Percentiles rank a stretch among this genome's conserved stretches.
phyloP scores from a whole-genome alignment of 2,888 invertebrate genomes.

The Pemphredon lugubris region DNA sequence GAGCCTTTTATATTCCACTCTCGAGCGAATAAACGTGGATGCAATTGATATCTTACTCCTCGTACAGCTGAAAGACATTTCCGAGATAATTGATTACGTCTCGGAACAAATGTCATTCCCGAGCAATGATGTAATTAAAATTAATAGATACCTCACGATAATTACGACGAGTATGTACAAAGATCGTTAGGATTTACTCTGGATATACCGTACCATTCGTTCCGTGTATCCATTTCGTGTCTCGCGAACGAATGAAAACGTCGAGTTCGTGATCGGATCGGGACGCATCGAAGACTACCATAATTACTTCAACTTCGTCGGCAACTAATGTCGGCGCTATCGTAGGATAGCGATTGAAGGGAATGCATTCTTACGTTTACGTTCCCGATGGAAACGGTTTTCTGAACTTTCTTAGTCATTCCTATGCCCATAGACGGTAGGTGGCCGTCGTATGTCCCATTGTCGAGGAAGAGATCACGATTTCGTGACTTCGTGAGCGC shows the following conservation, averaged over 20 bases:
- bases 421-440: conserved; percentile 42
- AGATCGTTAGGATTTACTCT: too few relatives aligned
- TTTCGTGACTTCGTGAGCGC: conserved; percentile 67
- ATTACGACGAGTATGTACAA: too few relatives aligned
- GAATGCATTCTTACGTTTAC: conserved; percentile 28
- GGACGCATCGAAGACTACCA: conserved; percentile 5
- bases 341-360: conserved; percentile 14
- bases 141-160: too few relatives aligned
- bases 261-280: background rate
- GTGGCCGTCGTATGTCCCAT: conserved; percentile 63
- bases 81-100: too few relatives aligned
- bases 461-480: conserved; percentile 64
- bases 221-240: background rate
- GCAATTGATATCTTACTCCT: too few relatives aligned
- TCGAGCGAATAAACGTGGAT: too few relatives aligned
- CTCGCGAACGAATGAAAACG: background rate
- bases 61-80: too few relatives aligned
- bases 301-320: conserved; percentile 27
- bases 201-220: too few relatives aligned
- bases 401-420: conserved; percentile 50
- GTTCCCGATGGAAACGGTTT: conserved; percentile 50
- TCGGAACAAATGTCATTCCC: too few relatives aligned
- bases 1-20: too few relatives aligned
- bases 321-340: conserved; percentile 10
- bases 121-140: too few relatives aligned